phyloP scores from a whole-genome alignment of 1,140 invertebrate genomes.

The Nasonia vitripennis region DNA sequence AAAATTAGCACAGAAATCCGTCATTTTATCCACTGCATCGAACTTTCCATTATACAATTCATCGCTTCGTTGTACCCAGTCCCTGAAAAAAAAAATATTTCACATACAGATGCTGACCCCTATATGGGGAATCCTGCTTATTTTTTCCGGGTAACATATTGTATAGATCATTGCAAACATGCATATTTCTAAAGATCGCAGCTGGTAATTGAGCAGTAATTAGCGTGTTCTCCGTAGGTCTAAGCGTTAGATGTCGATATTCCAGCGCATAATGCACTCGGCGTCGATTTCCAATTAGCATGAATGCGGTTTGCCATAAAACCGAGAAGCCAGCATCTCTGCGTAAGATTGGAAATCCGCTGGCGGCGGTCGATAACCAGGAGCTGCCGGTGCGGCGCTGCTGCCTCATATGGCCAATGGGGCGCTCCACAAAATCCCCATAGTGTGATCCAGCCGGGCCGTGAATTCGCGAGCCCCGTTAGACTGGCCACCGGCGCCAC shows the following conservation, averaged over 20 bases:
- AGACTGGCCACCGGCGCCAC: not conserved
- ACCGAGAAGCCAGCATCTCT: not conserved
- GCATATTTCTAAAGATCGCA: not conserved
- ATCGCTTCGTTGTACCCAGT: no score
- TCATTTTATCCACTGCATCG: not conserved
- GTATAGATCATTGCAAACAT: not conserved
- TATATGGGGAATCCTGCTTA: no score
- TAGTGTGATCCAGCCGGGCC: not conserved
- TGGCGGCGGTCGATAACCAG: not conserved
- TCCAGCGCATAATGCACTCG: not conserved
- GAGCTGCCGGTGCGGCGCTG: not conserved
- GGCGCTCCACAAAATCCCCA: constrained; percentile 9
- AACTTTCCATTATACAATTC: not conserved
- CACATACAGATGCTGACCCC: no score
- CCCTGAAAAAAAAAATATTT: no score
- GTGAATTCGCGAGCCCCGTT: not conserved
- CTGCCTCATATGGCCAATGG: not conserved
- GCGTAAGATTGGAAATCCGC: constrained; percentile 22
- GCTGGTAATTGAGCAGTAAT: constrained; percentile 17
- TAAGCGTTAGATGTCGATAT: not conserved
- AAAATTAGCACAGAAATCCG: no score
- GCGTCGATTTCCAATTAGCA: constrained; percentile 39
- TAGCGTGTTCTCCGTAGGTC: not conserved
- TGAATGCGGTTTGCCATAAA: constrained; percentile 8
- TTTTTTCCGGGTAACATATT: no score